phyloP scores from a whole-genome alignment of 64 coral and sea anemone genomes.

The Montipora cactus region DNA sequence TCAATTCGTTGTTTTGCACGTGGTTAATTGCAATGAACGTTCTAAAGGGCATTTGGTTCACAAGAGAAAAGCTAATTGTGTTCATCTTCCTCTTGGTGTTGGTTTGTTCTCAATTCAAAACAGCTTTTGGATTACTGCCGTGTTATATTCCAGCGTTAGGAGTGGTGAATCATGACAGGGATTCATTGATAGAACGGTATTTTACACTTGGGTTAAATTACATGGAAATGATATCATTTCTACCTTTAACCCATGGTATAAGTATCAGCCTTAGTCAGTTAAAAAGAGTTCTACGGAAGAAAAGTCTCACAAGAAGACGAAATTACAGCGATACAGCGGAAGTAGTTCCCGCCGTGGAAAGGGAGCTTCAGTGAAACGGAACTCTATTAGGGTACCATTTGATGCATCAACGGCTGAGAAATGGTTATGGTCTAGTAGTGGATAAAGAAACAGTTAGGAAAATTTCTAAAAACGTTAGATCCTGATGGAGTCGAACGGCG shows the following conservation, averaged over 20 bases:
- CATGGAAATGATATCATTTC: not conserved
- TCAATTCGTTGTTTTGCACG: too few species aligned
- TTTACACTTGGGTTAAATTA: not conserved
- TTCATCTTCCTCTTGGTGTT: too few species aligned
- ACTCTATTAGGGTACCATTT: not conserved
- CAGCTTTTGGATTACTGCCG: not conserved
- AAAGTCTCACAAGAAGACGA: not conserved
- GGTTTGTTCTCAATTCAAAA: not conserved
- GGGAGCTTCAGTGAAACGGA: not conserved
- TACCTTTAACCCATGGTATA: not conserved
- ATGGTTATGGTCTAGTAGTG: not conserved
- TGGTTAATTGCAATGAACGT: too few species aligned
- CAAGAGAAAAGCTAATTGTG: too few species aligned
- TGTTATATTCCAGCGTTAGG: not conserved
- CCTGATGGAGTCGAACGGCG: not conserved
- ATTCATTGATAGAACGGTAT: not conserved
- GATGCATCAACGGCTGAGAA: not conserved
- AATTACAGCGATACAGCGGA: not conserved
- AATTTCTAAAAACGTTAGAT: not conserved
- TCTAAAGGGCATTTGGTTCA: too few species aligned
- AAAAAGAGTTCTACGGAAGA: not conserved
- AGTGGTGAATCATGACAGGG: not conserved
- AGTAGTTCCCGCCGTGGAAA: not conserved
- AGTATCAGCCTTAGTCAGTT: not conserved
- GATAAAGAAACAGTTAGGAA: not conserved